Evolutionary conservation across 2,888 invertebrate genomes (phyloP), one percentile per base, ranked within the genome.

Genomic region (Drosophila hamatofila): DNA sequence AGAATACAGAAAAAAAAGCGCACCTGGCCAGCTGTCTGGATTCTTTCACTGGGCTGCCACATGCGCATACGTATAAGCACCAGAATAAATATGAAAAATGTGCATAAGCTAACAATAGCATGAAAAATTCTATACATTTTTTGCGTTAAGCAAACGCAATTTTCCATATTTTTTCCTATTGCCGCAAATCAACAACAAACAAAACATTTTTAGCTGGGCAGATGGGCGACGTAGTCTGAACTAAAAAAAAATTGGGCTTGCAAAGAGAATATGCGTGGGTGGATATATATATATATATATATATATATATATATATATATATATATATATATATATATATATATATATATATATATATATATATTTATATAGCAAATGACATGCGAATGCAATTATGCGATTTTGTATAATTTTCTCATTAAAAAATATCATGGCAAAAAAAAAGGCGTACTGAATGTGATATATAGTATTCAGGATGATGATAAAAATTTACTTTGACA

Each of bases 61-160:
- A 48, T 18, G 44, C 21, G 41, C 49, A 68, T 14, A 39, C 39
- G 14, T n/a, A n/a, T n/a, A 39, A 37, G n/a, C 7, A 39, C 37
- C 77, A 66, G 48, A 65, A 83, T 65, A 75, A 71, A 80, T 59
- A 74, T 52, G 58, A 25, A 74, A 72, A 71, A 63, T 83, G 72
- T 75, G 65, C 83, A 80, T 72, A 64, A 68, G 54, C 71, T 42
- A 80, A 80, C 68, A 84, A 82, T 80, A 83, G 77, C 56, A 82
- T 27, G 51, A 54, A 75, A 72, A 63, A 71, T 72, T 72, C 59
- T 72, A 69, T 66, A 72, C 66, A 79, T 82, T 75, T 73, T 58
- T 72, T 18, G n/a, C n/a, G 63, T 79, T 79, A 68, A 81, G 74
- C 72, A 82, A 82, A 75, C 7, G 30, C 21, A 63, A 46, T 48